Evolutionary conservation across 2,888 invertebrate genomes (phyloP).

Genomic region (Eledona agricola): DNA sequence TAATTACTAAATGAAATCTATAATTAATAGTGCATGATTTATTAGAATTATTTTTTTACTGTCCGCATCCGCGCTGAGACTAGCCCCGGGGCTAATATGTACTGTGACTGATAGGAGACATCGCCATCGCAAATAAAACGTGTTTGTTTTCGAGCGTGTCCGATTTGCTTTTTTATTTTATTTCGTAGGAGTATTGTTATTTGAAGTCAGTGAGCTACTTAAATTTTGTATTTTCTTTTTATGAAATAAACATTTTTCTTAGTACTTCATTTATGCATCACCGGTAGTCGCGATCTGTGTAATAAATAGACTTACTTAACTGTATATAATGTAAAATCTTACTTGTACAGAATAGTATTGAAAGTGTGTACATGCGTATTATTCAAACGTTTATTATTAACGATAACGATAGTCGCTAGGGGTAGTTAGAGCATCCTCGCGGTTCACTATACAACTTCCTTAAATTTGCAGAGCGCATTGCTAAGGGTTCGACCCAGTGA

Average conservation of each 20-base stretch:
- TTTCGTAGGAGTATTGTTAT: slow-evolving; percentile 24
- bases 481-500: slow-evolving; percentile 19
- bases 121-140: background rate
- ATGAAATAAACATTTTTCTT: slow-evolving; percentile 20
- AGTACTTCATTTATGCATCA: slow-evolving; percentile 10
- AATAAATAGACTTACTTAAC: slow-evolving; percentile 21
- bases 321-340: slow-evolving; percentile 35
- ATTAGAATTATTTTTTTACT: slow-evolving; percentile 37
- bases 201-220: slow-evolving; percentile 15
- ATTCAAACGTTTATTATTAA: no score
- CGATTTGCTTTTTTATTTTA: slow-evolving; percentile 14
- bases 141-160: slow-evolving; percentile 2
- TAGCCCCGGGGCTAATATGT: slow-evolving; percentile 21
- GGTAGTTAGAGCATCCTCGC: slow-evolving; percentile 11
- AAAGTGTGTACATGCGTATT: slow-evolving; percentile 21
- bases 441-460: slow-evolving; percentile 21
- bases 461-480: slow-evolving; percentile 30
- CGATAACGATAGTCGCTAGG: slow-evolving; percentile 9
- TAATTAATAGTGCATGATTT: slow-evolving; percentile 34
- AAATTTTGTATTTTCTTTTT: slow-evolving; percentile 23
- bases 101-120: slow-evolving; percentile 6
- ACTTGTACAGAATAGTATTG: slow-evolving; percentile 33
- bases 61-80: slow-evolving; percentile 31
- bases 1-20: slow-evolving; percentile 42
- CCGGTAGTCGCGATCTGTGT: slow-evolving; percentile 5